Evolutionary conservation across 2,797 vertebrate genomes (phyloP).

Genomic region (Myotis myotis): DNA sequence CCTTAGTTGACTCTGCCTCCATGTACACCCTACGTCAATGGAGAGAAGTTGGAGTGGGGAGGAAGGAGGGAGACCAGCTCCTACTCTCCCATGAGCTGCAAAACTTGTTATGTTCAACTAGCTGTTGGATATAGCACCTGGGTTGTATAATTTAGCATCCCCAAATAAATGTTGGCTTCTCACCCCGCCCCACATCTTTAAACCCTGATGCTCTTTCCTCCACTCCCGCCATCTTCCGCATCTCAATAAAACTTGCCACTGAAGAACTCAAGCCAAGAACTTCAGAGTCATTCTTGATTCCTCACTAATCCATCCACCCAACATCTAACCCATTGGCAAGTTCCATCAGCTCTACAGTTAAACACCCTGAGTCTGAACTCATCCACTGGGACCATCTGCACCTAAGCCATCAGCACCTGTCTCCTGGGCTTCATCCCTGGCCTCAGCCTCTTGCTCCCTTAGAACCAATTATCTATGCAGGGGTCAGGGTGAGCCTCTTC

Average conservation of each 20-base stretch:
- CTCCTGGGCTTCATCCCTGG: neutral
- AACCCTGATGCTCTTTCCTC: neutral
- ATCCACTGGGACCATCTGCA: neutral
- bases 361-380: neutral
- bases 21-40: too few relatives aligned
- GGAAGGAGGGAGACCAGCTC: neutral
- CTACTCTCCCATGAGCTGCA: neutral
- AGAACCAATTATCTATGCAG: neutral
- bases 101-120: neutral
- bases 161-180: neutral
- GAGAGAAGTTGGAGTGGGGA: neutral
- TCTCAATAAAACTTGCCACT: neutral
- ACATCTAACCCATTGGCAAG: neutral
- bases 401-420: neutral
- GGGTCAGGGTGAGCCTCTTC: neutral
- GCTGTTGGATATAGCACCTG: neutral
- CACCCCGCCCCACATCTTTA: neutral
- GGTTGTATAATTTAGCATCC: neutral
- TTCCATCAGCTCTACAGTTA: neutral
- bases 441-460: neutral
- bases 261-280: neutral
- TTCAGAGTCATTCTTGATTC: neutral
- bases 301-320: neutral
- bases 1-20: neutral
- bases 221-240: neutral